A percentile compares a stretch with the other conserved stretches of the same genome.
phyloP scores from a whole-genome alignment of 2,797 vertebrate species.

The Parauchenoglanis punctatus region DNA sequence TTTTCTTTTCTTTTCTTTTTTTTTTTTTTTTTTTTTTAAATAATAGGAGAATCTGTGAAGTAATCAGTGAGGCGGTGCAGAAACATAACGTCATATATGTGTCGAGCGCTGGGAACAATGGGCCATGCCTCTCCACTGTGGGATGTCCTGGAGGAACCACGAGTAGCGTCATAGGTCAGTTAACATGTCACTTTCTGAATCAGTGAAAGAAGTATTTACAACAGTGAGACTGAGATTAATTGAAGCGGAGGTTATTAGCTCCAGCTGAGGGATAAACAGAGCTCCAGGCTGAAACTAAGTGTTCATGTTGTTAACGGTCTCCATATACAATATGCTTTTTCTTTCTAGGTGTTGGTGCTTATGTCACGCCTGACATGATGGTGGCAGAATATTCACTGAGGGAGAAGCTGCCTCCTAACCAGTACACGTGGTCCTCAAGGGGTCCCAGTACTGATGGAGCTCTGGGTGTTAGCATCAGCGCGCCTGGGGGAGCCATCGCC shows the following conservation, averaged over 20 bases:
- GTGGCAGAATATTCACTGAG: conserved; percentile 96
- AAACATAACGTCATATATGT: conserved; percentile 96
- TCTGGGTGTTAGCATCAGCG: conserved; percentile 96
- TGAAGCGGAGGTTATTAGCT: background rate
- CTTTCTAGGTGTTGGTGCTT: conserved; percentile 90
- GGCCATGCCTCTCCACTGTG: conserved; percentile 95
- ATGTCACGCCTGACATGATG: conserved; percentile 99
- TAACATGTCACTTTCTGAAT: background rate
- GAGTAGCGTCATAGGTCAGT: conserved; percentile 90
- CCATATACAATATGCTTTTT: background rate
- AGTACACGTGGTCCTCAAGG: conserved; percentile 98
- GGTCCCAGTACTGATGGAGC: conserved; percentile 95
- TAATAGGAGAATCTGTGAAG: conserved; percentile 94
- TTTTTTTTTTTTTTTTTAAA: background rate
- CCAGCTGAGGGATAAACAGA: too few species aligned
- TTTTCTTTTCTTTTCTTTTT: background rate
- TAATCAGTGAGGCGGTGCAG: conserved; percentile 96
- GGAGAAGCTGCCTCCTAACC: conserved; percentile 96
- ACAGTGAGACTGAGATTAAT: background rate
- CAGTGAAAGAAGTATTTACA: background rate
- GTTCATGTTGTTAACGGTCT: background rate
- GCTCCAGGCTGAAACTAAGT: background rate
- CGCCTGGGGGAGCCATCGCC: conserved; percentile 96
- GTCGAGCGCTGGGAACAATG: conserved; percentile 97
- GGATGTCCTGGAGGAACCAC: conserved; percentile 97